Base-by-base conservation (phyloP, 2,888 invertebrate species). In the Caenorhabditis sp. region DNA sequence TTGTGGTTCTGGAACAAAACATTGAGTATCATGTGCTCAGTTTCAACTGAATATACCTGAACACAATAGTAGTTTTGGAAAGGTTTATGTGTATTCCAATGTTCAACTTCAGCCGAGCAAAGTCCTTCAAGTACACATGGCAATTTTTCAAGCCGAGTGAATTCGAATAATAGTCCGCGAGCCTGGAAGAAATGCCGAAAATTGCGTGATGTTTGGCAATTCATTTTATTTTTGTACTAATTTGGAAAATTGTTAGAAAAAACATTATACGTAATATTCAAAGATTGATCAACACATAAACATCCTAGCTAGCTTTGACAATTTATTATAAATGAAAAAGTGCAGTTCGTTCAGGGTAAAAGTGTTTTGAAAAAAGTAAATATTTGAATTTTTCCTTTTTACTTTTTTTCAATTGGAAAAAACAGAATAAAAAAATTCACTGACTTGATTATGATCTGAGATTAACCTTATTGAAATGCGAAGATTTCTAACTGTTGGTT, bases 81-180 rank as follows among this genome's bases (percentile, higher is more conserved):
- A 10, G 78, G 76, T 36, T 77, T 68, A 67, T 84, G 84, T 1
- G 80, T 81, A 56, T 77, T 77, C 86, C 86, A 86, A 54, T 86
- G 86, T 57, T 83, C 84, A 20, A 70, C 58, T 57, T 77, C 77
- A 20, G 74, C 70, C 0, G 77, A 74, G 59, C 77, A 80, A 7
- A 82, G 58, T 17, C 93, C 93, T 8, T 93, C 93, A 59, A 97
- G 89, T 0, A 94, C 93, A 89, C 96, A 96, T 0, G 96, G 96
- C 70, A 96, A 92, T 82, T 93, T 92, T 26, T 93, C 92, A 82
- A 94, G 90, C 86, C 93, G 93, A n/a, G 95, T 91, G 89, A 95
- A 96, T 88, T 95, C 93, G 89, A 95, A 92, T 0, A 96, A 90
- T 3, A 97, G 90, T 17, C 95, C 95, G 66, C 96, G 92, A 0